Conservation (phyloP, 2,888 invertebrate species). For the Philhelius pedissequus region DNA sequence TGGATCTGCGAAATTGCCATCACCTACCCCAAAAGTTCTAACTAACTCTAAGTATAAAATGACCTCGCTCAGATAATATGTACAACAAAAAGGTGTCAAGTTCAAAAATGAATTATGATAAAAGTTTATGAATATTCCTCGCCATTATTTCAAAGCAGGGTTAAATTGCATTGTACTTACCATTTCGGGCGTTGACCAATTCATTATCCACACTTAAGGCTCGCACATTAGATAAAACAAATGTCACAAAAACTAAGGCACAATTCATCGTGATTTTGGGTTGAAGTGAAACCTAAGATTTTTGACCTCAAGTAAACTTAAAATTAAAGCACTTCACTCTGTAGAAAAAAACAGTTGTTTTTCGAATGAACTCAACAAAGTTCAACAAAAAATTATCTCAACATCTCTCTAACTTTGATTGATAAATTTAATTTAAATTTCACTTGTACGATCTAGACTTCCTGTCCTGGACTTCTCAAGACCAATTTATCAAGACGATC, state of each 20-base stretch:
- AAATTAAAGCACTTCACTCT: conserved; percentile 28
- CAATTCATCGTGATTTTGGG: conserved; percentile 43
- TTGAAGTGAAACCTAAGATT: conserved; percentile 49
- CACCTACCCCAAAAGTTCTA: neutral
- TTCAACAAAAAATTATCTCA: neutral
- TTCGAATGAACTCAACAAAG: neutral
- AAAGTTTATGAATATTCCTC: neutral
- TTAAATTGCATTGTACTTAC: conserved; percentile 71
- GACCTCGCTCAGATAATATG: conserved; percentile 45
- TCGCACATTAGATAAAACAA: conserved; percentile 32
- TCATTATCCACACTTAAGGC: conserved; percentile 77
- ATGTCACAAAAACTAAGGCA: conserved; percentile 66
- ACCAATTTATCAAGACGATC: neutral
- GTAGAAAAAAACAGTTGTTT: neutral
- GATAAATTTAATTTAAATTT: conserved; percentile 32
- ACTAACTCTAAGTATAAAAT: neutral
- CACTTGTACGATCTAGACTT: conserved; percentile 7
- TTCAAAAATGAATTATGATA: conserved; percentile 42
- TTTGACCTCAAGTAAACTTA: conserved; percentile 56
- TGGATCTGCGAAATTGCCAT: conserved; percentile 8
- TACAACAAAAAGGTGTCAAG: conserved; percentile 58
- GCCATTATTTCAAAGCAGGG: neutral
- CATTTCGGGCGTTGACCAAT: conserved; percentile 77
- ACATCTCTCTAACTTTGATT: conserved; percentile 27
- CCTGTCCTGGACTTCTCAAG: neutral